Evolutionary conservation across 1,140 invertebrate species (phyloP).

Genomic region (Heliconius congener): DNA sequence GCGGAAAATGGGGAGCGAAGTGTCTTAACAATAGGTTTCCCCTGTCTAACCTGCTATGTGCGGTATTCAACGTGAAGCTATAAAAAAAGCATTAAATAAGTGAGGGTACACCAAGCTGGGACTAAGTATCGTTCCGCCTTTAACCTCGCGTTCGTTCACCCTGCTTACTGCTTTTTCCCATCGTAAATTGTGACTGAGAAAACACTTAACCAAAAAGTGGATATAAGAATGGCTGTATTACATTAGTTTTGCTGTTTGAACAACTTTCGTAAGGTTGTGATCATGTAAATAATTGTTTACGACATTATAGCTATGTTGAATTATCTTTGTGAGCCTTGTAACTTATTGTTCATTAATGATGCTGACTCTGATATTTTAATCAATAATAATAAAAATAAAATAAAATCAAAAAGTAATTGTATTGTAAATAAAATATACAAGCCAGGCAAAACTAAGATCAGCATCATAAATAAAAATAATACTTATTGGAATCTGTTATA

Average conservation of each 20-base stretch:
- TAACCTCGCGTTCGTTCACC: constrained; percentile 51
- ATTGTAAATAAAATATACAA: background rate
- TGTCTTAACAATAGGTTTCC: no score
- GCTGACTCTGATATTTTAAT: background rate
- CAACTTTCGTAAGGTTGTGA: constrained; percentile 16
- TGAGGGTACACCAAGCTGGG: constrained; percentile 34
- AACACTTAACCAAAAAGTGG: background rate
- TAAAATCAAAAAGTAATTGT: background rate
- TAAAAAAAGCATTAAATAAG: background rate
- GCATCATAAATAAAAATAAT: background rate
- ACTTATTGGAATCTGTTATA: background rate
- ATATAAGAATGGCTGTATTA: background rate
- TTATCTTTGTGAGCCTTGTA: background rate
- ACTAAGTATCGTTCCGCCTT: constrained; percentile 40
- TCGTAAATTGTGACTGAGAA: constrained; percentile 2
- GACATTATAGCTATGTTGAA: background rate
- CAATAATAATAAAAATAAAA: background rate
- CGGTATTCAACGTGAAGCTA: no score
- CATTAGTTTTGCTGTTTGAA: background rate
- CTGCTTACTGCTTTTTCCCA: constrained; percentile 30
- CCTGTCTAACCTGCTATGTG: no score
- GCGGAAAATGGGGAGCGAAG: no score
- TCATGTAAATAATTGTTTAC: constrained; percentile 16
- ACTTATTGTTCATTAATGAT: background rate
- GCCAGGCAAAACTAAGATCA: background rate